Base-by-base conservation (phyloP, 2,113 vertebrate species). In the Pseudorectes ferrugineus region DNA sequence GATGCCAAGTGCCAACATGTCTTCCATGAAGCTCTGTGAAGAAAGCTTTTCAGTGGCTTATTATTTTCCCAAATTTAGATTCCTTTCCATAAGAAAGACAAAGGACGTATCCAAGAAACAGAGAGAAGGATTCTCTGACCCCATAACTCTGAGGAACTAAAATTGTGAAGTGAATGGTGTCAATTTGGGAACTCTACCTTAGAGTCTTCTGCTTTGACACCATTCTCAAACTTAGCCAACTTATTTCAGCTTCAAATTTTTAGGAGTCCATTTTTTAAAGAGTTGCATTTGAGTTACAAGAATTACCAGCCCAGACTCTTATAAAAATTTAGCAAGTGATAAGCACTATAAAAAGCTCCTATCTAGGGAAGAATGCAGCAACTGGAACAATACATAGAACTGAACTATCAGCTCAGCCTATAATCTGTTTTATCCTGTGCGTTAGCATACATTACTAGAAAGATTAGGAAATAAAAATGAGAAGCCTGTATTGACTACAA, bases 41-140 rank as follows among this genome's bases (percentile, higher is more conserved):
- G 38, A 58, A 31, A 33, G 23, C 46, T 78, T 71, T 87, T 62
- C 33, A 70, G 40, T 38, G 33, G 11, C n/a, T 61, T 86, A 5
- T 40, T 57, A n/a, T 48, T 88, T 93, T 24, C 24, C 18, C 29
- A 54, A 7, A 12, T 72, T 71, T 45, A 9, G 31, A 21, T 76
- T 66, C 10, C 21, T 88, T 78, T 71, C 52, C 4, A 0, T 90
- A 22, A 40, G 23, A 52, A 40, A 28, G 12, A 25, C 35, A 68
- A 75, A 76, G 25, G 5, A 28, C 0, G 0, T n/a, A 65, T 15
- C 11, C 29, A 57, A 43, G 20, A 61, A 48, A 78, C 7, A 1
- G 12, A 51, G 17, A 52, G 31, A 76, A 38, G 21, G 20, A 38
- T 48, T 66, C 28, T 62, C 29, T 49, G 23, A 54, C 28, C 9